Base-by-base conservation (phyloP, 2,888 invertebrate genomes). In the Notodonta ziczac region DNA sequence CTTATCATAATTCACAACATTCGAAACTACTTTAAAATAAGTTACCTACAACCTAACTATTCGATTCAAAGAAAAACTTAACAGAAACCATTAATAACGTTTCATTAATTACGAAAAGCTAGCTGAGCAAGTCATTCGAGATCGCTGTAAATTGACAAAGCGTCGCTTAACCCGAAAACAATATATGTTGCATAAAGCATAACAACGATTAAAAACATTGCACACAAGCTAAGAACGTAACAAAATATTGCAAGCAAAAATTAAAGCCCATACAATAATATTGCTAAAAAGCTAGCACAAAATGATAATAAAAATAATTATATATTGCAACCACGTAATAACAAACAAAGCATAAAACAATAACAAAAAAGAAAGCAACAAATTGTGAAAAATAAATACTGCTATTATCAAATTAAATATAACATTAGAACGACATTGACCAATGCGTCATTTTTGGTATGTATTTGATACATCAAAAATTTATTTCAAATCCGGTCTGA, bases 361-460 rank as follows among this genome's bases (percentile, higher is more conserved):
- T 14, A 6, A 48, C 24, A 24, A 24, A 2, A 24, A 24, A 2
- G 24, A 24, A 24, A 24, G 1, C 24, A 24, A 24, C 24, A 24
- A 24, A 24, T 24, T 24, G 24, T 24, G 24, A 14, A 8, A 48
- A 14, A 46, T 46, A n/a, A n/a, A 46, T n/a, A 9, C 16, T 16
- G 12, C 3, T 16, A 50, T 10, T 1, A 48, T 6, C n/a, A 48
- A 48, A 48, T 12, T n/a, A 8, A 35, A 35, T 35, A n/a, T n/a
- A n/a, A n/a, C n/a, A n/a, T n/a, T n/a, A 35, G 72, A 65, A 66
- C 74, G 65, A 66, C 42, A 74, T 35, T 35, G 35, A 35, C 4
- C 35, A 5, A 7, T 35, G 35, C 7, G 5, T 35, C 35, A 7
- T 35, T 35, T 35, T 35, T 35, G 7, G 35, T 35, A 7, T 35